A percentile compares a stretch with the other conserved stretches of the same genome.
Conservation (phyloP, 2,888 invertebrate genomes). For the Drosophila mercatorum region DNA sequence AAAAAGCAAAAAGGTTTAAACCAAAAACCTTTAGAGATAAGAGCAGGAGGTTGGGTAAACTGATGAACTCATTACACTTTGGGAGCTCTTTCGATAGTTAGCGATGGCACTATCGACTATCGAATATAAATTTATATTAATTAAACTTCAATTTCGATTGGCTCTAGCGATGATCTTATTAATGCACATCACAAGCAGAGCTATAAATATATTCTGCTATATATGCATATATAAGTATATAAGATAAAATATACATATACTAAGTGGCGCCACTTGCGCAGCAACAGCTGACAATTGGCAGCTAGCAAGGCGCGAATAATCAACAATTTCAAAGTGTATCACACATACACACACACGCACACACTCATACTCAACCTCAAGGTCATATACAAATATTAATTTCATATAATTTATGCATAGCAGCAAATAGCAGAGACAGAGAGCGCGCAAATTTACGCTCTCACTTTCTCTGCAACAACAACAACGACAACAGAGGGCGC, state of each 20-base stretch:
- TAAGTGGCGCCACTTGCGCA: conserved; percentile 41
- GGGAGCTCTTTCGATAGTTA: neutral
- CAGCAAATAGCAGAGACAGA: conserved; percentile 15
- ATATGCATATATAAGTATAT: neutral
- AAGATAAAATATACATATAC: neutral
- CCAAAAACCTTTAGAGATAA: conserved; percentile 14
- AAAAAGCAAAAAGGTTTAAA: conserved; percentile 5
- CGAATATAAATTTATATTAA: neutral
- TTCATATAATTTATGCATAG: conserved; percentile 35
- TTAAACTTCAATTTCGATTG: neutral
- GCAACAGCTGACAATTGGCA: conserved; percentile 45
- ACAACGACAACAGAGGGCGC: conserved; percentile 1
- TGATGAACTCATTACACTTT: neutral
- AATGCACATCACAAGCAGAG: neutral
- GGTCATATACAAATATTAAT: conserved; percentile 34
- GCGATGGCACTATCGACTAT: conserved; percentile 2
- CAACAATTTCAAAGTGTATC: conserved; percentile 8
- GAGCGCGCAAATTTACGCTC: conserved; percentile 3
- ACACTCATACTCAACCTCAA: conserved; percentile 10
- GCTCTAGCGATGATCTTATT: neutral
- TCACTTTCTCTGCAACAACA: conserved; percentile 5
- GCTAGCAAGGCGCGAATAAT: conserved; percentile 7
- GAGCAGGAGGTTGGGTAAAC: neutral
- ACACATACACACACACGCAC: neutral
- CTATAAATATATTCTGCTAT: neutral